Conservation (phyloP, 1,140 invertebrate species). For the Solenopsis invicta region DNA sequence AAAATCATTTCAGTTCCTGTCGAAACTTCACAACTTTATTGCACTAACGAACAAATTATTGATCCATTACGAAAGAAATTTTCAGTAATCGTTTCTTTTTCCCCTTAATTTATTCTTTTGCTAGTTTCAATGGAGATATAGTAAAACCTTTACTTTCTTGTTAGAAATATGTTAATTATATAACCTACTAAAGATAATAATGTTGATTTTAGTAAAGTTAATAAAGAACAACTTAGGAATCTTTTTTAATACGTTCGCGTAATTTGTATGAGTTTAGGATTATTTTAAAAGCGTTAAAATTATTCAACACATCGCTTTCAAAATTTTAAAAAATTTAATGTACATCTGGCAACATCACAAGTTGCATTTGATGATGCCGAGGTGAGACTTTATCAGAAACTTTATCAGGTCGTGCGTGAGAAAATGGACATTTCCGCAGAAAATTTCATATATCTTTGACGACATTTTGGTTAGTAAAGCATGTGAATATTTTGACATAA, state of each 20-base stretch:
- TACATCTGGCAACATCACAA: not conserved
- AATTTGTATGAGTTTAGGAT: not conserved
- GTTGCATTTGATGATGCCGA: not conserved
- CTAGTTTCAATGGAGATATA: not conserved
- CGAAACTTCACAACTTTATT: conserved; percentile 23
- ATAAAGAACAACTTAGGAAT: not conserved
- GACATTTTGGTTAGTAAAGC: not conserved
- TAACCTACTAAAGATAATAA: not conserved
- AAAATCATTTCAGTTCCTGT: not conserved
- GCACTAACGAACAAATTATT: conserved; percentile 30
- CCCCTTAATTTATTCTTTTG: not conserved
- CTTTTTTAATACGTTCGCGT: not conserved
- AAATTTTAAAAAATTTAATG: not conserved
- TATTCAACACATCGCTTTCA: not conserved
- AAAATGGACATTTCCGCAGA: not conserved
- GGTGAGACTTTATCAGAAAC: not conserved
- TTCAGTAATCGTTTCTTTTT: not conserved
- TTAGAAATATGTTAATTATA: not conserved
- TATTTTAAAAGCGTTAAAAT: not conserved
- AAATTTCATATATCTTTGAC: not conserved
- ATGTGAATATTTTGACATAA: not conserved
- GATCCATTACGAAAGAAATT: not conserved
- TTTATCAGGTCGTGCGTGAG: not conserved
- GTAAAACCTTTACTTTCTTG: not conserved
- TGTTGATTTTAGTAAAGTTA: not conserved